Evolutionary conservation across 2,888 invertebrate species (phyloP), one percentile per base, ranked within the genome.

Genomic region (Hybos culiciformis): DNA sequence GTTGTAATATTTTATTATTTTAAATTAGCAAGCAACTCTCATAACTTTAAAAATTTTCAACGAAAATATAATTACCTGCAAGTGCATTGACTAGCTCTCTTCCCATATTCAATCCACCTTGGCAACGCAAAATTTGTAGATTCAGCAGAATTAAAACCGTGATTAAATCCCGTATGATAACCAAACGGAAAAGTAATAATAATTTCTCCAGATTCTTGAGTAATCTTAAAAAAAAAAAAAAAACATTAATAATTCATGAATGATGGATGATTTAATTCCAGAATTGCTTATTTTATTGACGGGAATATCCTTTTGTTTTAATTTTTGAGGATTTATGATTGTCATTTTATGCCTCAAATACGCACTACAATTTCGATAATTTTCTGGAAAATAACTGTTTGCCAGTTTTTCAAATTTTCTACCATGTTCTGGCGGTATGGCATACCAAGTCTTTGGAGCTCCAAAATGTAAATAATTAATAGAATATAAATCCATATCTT

Each of bases 131-230:
- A 99, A 69, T 99, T 99, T 0, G 98, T 99, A 0, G 96, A 94
- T 65, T 99, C 98, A 0, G 98, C 98, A 63, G 94, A 86, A 62
- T 99, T 99, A 61, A 93, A 98, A 3, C 98, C 98, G 62, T 94
- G 91, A 65, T 99, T 99, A 60, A 94, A 99, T 1, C 98, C 80
- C 48, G 96, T 90, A 66, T 99, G 98, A 63, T 98, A 99, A 0
- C 96, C 97, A 66, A 86, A 94, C 0, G 98, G 98, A 65, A 99
- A 98, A 0, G 98, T 99, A 34, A 99, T 93, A 84, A 99, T 98
- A 50, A 99, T 92, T 67, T 99, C 94, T 0, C 94, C 94, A 5
- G 80, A 74, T 60, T 90, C 85, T 71, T 97, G 97, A 0, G 93
- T 93, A 26, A 96, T 91, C 80, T 84, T 51, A 41, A 51, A 41